A percentile compares a stretch with the other conserved stretches of the same genome.
Evolutionary conservation across 2,797 vertebrate species (phyloP).

Genomic region (Arctocebus calabarensis): DNA sequence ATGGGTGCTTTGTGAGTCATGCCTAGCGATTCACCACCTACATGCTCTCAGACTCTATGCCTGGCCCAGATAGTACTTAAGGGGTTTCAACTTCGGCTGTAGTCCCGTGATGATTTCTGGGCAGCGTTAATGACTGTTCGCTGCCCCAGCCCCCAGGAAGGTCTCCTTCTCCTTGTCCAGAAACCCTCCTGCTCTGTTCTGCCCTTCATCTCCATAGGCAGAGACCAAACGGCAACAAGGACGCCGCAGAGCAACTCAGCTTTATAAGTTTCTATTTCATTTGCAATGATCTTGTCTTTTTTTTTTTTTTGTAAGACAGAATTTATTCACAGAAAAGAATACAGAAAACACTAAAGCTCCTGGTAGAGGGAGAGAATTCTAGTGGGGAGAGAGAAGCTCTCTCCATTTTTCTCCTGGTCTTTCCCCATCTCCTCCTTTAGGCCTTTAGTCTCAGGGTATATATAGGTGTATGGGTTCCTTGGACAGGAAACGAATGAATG

Average conservation of each 20-base stretch:
- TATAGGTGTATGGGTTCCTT: too few species aligned
- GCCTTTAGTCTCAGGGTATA: too few species aligned
- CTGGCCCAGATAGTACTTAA: conserved; percentile 63
- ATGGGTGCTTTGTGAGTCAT: conserved; percentile 29
- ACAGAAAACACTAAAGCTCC: too few species aligned
- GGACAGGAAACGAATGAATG: too few species aligned
- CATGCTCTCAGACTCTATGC: conserved; percentile 28
- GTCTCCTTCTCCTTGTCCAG: neutral
- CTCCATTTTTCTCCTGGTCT: too few species aligned
- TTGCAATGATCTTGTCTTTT: too few species aligned
- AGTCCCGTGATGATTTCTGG: conserved; percentile 51
- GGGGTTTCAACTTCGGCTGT: conserved; percentile 50
- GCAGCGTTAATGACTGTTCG: conserved; percentile 60
- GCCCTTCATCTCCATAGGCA: neutral
- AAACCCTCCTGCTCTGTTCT: neutral
- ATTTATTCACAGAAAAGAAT: too few species aligned
- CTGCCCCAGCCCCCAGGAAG: neutral
- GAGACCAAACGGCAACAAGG: neutral
- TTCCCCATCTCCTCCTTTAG: too few species aligned
- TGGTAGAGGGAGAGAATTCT: too few species aligned
- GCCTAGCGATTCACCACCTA: conserved; percentile 45
- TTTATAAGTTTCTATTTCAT: conserved; percentile 17
- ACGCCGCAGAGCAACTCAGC: neutral
- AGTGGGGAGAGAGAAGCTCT: too few species aligned
- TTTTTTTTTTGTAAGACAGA: too few species aligned